These are phyloP conservation scores for Mesorhabditis spiculigera DNA, from an alignment of 2,888 invertebrate species.

Conservation along the genomic window DNA sequence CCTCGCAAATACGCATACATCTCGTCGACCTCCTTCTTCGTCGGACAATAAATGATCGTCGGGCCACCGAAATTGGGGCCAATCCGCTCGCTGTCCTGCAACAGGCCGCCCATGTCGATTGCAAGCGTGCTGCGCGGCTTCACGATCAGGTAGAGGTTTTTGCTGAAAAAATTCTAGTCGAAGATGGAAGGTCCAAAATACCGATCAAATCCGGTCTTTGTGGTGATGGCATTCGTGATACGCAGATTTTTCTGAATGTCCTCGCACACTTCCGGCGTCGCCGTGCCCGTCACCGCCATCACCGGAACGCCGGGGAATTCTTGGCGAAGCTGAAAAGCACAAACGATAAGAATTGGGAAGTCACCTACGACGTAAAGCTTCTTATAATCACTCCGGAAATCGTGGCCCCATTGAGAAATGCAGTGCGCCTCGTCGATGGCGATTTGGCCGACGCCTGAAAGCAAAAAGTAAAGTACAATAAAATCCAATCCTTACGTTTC, in stretches of 20 bases:
- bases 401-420: conserved; percentile 75
- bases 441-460: conserved; percentile 63
- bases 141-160: conserved; percentile 67
- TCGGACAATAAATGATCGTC: conserved; percentile 73
- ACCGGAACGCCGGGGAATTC: conserved; percentile 64
- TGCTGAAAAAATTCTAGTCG: conserved; percentile 59
- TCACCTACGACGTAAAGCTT: conserved; percentile 39
- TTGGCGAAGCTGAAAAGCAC: not conserved
- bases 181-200: conserved; percentile 6
- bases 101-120: conserved; percentile 55
- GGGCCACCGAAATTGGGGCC: conserved; percentile 63
- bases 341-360: not conserved
- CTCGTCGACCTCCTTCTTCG: conserved; percentile 67
- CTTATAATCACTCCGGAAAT: conserved; percentile 69
- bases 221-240: conserved; percentile 65
- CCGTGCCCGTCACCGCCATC: conserved; percentile 74
- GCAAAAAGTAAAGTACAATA: not conserved
- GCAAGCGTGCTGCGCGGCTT: conserved; percentile 59
- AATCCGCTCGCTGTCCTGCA: conserved; percentile 11
- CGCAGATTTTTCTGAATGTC: conserved; percentile 68
- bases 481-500: not conserved
- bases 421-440: conserved; percentile 77
- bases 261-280: conserved; percentile 68
- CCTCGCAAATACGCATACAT: conserved; percentile 61
- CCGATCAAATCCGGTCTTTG: conserved; percentile 69